Percentiles rank a stretch among this genome's conserved stretches.
phyloP scores from a whole-genome alignment of 2,797 vertebrate species.

The Dipus sagitta region DNA sequence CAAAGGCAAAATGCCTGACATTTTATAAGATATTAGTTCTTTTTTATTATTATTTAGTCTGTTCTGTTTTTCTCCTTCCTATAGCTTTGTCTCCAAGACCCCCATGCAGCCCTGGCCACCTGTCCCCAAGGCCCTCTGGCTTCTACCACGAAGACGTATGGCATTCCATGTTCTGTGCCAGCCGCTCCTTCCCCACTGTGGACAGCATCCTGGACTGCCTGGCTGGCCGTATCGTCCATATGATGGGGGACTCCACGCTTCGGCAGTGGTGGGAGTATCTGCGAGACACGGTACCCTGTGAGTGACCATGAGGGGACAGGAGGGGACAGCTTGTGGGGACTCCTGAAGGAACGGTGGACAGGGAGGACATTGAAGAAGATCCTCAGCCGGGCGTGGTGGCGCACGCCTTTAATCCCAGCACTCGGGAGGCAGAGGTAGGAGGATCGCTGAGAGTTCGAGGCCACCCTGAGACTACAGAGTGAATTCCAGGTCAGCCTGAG shows the following conservation, averaged over 20 bases:
- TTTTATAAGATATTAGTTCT: not conserved
- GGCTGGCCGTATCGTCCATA: conserved; percentile 74
- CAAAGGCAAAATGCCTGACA: too few relatives aligned
- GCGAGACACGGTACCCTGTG: conserved; percentile 73
- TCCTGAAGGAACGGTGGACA: not conserved
- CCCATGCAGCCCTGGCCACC: conserved; percentile 34
- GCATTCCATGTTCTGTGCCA: conserved; percentile 78
- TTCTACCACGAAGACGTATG: conserved; percentile 82
- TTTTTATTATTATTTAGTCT: not conserved
- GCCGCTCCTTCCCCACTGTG: conserved; percentile 65
- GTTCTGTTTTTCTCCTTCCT: not conserved
- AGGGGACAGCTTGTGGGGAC: not conserved
- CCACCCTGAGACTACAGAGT: too few relatives aligned
- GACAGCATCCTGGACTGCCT: conserved; percentile 75
- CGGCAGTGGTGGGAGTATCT: conserved; percentile 85
- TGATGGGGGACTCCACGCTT: conserved; percentile 85
- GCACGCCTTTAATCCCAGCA: too few relatives aligned
- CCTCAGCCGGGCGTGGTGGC: too few relatives aligned
- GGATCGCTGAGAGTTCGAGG: too few relatives aligned
- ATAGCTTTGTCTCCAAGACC: not conserved
- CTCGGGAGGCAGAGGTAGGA: too few relatives aligned
- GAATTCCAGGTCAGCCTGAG: too few relatives aligned
- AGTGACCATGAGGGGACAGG: conserved; percentile 7
- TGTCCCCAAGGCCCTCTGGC: conserved; percentile 76
- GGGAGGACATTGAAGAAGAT: not conserved